phyloP scores from a whole-genome alignment of 2,113 vertebrate species.

The Aphyosemion australe region DNA sequence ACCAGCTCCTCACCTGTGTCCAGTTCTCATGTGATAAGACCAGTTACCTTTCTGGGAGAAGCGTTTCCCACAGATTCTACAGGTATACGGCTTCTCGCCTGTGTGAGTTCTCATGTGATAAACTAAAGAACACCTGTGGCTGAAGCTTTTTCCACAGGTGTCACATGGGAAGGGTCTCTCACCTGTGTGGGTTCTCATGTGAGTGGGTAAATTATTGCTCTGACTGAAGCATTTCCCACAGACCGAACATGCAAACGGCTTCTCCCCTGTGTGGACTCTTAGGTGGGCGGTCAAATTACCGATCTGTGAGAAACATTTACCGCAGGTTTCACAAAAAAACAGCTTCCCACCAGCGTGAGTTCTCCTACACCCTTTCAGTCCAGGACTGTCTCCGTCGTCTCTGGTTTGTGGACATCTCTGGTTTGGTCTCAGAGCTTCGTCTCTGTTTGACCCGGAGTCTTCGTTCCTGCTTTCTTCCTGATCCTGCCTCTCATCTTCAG shows the following conservation, averaged over 20 bases:
- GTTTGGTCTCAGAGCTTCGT: neutral
- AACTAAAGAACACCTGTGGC: neutral
- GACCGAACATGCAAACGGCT: neutral
- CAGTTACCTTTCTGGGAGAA: neutral
- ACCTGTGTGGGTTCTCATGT: neutral
- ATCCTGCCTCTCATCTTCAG: neutral
- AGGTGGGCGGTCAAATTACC: neutral
- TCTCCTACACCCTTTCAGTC: no score
- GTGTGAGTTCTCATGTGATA: constrained; percentile 4
- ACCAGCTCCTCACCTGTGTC: neutral
- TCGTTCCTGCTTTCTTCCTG: neutral
- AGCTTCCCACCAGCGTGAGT: neutral
- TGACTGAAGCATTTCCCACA: neutral
- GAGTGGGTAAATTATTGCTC: neutral
- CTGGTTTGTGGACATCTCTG: neutral
- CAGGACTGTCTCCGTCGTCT: neutral
- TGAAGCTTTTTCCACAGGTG: constrained; percentile 2
- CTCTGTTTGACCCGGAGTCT: neutral
- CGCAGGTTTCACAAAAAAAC: neutral
- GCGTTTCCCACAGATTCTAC: neutral
- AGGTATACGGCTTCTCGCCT: neutral
- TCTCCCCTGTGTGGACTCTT: neutral
- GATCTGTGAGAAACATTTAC: neutral
- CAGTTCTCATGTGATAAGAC: neutral
- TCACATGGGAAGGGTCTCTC: neutral